Evolutionary conservation across 2,113 vertebrate species (phyloP).

Genomic region (Albula goreensis): DNA sequence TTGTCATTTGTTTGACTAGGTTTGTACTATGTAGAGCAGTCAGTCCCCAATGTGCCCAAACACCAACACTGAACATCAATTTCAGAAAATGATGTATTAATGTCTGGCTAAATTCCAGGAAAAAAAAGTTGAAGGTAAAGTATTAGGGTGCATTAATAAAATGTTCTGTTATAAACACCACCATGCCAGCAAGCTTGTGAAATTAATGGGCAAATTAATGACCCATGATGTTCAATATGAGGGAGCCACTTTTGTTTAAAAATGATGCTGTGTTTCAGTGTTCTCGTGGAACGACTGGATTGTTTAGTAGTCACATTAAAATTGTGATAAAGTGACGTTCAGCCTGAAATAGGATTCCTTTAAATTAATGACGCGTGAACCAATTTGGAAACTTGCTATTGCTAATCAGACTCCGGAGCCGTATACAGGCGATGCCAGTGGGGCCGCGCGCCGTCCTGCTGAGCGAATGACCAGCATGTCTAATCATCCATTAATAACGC

Average conservation of each 20-base stretch:
- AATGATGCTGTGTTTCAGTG: background rate
- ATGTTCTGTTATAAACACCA: background rate
- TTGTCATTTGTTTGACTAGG: background rate
- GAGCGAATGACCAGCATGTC: background rate
- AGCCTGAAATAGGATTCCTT: constrained; percentile 1
- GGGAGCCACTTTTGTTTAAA: background rate
- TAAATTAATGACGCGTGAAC: constrained; percentile 24
- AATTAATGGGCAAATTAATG: background rate
- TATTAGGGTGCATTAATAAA: background rate
- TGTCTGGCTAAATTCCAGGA: background rate
- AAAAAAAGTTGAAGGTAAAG: background rate
- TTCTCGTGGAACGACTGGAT: background rate
- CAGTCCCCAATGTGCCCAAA: background rate
- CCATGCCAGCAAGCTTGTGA: background rate
- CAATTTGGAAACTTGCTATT: background rate
- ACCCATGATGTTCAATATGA: background rate
- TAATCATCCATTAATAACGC: constrained; percentile 1
- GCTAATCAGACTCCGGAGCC: background rate
- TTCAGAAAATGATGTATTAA: background rate
- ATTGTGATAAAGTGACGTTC: background rate
- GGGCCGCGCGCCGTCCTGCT: background rate
- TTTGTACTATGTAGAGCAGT: background rate
- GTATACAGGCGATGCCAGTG: background rate
- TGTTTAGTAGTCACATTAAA: constrained; percentile 1
- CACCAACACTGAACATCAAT: background rate